Evolutionary conservation across 2,113 vertebrate species (phyloP).

Genomic region (Hemiscyllium ocellatum): DNA sequence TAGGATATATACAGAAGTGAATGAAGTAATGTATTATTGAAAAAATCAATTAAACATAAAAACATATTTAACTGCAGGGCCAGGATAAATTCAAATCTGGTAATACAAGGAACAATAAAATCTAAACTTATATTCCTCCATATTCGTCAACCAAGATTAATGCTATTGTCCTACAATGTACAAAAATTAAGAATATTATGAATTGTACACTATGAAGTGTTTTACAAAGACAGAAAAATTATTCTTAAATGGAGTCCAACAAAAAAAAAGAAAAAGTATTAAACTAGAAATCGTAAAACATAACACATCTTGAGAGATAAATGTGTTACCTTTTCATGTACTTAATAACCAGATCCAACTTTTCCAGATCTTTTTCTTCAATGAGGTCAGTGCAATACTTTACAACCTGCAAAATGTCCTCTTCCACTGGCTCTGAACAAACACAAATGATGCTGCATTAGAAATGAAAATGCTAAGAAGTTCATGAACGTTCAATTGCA

Average conservation of each 20-base stretch:
- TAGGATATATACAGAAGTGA: background rate
- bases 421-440: slow-evolving; percentile 88
- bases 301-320: background rate
- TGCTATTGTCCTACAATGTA: background rate
- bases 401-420: slow-evolving; percentile 95
- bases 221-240: background rate
- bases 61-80: background rate
- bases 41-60: background rate
- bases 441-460: background rate
- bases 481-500: background rate
- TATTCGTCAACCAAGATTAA: background rate
- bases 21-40: background rate
- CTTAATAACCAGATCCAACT: slow-evolving; percentile 88
- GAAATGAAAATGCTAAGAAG: background rate
- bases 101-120: background rate
- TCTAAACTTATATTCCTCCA: background rate
- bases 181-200: background rate
- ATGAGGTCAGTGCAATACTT: slow-evolving; percentile 95
- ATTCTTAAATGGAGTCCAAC: background rate
- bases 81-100: background rate
- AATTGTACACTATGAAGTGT: background rate
- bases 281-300: background rate
- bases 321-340: slow-evolving; percentile 86
- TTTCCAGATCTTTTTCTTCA: slow-evolving; percentile 94
- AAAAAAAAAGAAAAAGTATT: background rate